Percentiles rank a stretch among this genome's conserved stretches.
These are phyloP conservation scores for Forbesichthys papilliferus DNA, from an alignment of 2,113 vertebrate species.

Conservation along the genomic window DNA sequence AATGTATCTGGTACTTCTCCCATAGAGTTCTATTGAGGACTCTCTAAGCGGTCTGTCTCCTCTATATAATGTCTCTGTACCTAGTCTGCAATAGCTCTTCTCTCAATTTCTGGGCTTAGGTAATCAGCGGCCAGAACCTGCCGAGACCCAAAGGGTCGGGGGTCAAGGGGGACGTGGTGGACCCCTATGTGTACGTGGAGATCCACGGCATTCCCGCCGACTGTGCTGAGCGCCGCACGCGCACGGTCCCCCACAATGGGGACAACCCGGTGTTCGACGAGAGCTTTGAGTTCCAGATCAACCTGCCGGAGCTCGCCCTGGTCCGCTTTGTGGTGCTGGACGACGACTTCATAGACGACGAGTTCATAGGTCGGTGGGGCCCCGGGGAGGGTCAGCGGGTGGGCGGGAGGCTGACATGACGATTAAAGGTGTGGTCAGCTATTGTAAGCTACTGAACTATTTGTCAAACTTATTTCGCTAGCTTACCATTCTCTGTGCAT, in stretches of 20 bases:
- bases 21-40: too few relatives aligned
- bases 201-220: slow-evolving; percentile 94
- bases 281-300: slow-evolving; percentile 96
- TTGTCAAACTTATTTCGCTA: neutral
- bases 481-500: too few relatives aligned
- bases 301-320: slow-evolving; percentile 92
- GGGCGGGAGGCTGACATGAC: neutral
- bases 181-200: slow-evolving; percentile 93
- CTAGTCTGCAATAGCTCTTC: too few relatives aligned
- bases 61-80: too few relatives aligned
- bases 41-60: too few relatives aligned
- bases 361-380: slow-evolving; percentile 83
- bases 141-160: slow-evolving; percentile 91
- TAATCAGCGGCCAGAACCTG: slow-evolving; percentile 93
- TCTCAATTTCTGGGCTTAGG: slow-evolving; percentile 68
- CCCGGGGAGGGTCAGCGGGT: neutral
- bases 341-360: slow-evolving; percentile 93
- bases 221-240: slow-evolving; percentile 92
- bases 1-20: too few relatives aligned
- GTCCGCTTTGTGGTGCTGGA: slow-evolving; percentile 94
- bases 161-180: slow-evolving; percentile 92
- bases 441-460: neutral
- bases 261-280: slow-evolving; percentile 94
- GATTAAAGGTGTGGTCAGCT: neutral
- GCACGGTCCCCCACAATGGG: slow-evolving; percentile 90